Base-by-base conservation (phyloP, 1,140 invertebrate genomes). In the Nebria ingens region DNA sequence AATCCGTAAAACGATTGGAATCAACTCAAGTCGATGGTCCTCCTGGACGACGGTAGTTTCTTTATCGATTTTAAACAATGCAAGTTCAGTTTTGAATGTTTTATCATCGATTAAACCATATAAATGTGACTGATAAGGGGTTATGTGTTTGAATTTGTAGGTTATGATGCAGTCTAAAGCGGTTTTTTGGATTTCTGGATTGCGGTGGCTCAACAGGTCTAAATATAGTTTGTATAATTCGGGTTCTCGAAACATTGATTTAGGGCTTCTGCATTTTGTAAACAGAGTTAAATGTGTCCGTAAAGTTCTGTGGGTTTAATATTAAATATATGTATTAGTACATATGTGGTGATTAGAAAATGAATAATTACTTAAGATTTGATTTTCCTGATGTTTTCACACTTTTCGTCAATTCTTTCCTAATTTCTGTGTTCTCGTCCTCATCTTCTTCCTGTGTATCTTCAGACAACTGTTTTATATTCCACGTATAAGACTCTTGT, bases 1-100 rank as follows among this genome's bases (percentile, higher is more conserved):
- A 56, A 96, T 86, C 65, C 90, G 82, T 68, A 96, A 77, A 6
- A 97, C 71, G 50, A 93, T 76, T 0, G 89, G 87, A 56, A 96
- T 80, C 0, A 95, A 68, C 58, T 83, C 77, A 20, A 76, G 68
- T 56, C 93, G 78, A 68, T 96, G 86, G 49, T 89, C 84, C 1
- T 72, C 63, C 49, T 79, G 74, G n/a, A 93, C 77, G 20, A 76
- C 68, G 52, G 83, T 74, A 53, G 79, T 81, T 20, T 87, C 81
- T 56, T 76, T 74, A 59, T 87, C 84, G 2, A 94, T 77, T 64
- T 83, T 83, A 64, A 96, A 93, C 6, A 81, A 73, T 0, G 81
- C 79, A 0, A 97, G 65, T 69, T 93, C 90, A 57, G 84, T 83
- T 71, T 91, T 91, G 56, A 96, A 86, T 59, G 87, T 88, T 59